Evolutionary conservation across 2,797 vertebrate genomes (phyloP), one percentile per base, ranked within the genome.

Genomic region (Sciurus carolinensis): DNA sequence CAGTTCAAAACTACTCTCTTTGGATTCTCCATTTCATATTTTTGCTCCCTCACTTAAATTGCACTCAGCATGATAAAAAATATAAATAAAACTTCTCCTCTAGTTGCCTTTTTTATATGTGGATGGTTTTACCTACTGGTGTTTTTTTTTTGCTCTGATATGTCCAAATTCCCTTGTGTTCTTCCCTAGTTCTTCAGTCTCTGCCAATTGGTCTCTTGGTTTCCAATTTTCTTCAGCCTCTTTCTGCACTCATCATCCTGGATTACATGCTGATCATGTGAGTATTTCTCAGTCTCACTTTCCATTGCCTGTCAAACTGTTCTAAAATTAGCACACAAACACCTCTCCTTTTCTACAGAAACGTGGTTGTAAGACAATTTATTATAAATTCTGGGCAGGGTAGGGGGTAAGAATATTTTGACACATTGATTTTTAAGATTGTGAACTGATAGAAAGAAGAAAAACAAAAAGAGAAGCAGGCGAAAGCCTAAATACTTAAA

Each of bases 251-350:
- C n/a, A 36, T 59, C 18, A 30, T 89, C 33, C 39, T 86, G 66
- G 59, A 88, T 95, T 71, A 57, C 14, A 50, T 26, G 66, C 42
- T 22, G 47, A 59, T 67, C 50, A 42, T 6, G 28, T 95, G 64
- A 71, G 14, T 30, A 52, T 89, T 94, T 96, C 91, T 87, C 66
- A 67, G 57, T 36, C 75, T 87, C n/a, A 82, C 73, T 79, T 95
- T 94, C 13, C 36, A 36, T 91, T 85, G 72, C 36, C 50, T 91
- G 90, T 94, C 91, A 90, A 90, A 73, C 33, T 89, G 42, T 87
- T 92, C 94, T 92, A 94, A 96, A 94, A 84, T 92, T 75, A 91
- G 47, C 66, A 36, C 64, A 30, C 64, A 33, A 72, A 71, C 57
- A 91, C 26, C n/a, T 76, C 33, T 95, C 17, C 18, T 83, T 54